A percentile compares a stretch with the other conserved stretches of the same genome.
phyloP scores from a whole-genome alignment of 1,140 invertebrate species.

The Meteorus sp. region DNA sequence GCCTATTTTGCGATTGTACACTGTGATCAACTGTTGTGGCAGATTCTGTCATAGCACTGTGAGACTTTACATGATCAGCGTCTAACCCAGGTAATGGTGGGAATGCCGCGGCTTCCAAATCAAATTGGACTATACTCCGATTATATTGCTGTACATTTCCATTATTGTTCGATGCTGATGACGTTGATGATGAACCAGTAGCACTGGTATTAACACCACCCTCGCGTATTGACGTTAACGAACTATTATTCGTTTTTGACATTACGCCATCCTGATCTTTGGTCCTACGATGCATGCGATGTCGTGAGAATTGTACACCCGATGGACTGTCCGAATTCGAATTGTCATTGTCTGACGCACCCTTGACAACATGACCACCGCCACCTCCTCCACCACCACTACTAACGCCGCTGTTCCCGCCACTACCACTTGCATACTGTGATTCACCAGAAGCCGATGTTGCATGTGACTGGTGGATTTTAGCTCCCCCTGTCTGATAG shows the following conservation, averaged over 20 bases:
- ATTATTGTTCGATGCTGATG: slow-evolving; percentile 34
- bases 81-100: slow-evolving; percentile 75
- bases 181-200: slow-evolving; percentile 24
- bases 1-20: slow-evolving; percentile 61
- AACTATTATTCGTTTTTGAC: slow-evolving; percentile 42
- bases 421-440: slow-evolving; percentile 21
- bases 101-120: slow-evolving; percentile 79
- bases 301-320: slow-evolving; percentile 50
- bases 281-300: slow-evolving; percentile 56
- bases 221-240: slow-evolving; percentile 46
- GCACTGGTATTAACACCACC: slow-evolving; percentile 37
- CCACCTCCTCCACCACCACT: too few relatives aligned
- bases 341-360: slow-evolving; percentile 43
- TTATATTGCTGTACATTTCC: slow-evolving; percentile 43
- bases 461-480: slow-evolving; percentile 54
- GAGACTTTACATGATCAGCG: slow-evolving; percentile 45
- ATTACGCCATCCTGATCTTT: slow-evolving; percentile 52
- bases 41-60: slow-evolving; percentile 41
- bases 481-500: slow-evolving; percentile 46
- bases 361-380: slow-evolving; percentile 40
- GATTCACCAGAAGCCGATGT: slow-evolving; percentile 32
- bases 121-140: slow-evolving; percentile 67
- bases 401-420: slow-evolving; percentile 33
- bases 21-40: slow-evolving; percentile 37
- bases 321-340: slow-evolving; percentile 38